Conservation (phyloP, 1,140 invertebrate genomes). For the Cecropterus lyciades region DNA sequence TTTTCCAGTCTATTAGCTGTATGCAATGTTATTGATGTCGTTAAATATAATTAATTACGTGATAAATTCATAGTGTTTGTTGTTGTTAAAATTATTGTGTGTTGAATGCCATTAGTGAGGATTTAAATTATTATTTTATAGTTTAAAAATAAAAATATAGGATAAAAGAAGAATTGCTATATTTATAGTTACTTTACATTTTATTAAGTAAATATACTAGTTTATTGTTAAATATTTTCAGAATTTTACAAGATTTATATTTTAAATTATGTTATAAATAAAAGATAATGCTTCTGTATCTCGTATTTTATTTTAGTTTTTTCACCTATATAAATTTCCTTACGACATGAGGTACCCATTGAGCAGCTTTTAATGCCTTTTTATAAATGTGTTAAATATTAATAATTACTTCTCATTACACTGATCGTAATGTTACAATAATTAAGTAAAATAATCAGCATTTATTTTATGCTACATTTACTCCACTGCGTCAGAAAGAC, state of each 20-base stretch:
- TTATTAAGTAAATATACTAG: slow-evolving; percentile 49
- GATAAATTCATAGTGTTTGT: slow-evolving; percentile 24
- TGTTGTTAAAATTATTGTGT: slow-evolving; percentile 37
- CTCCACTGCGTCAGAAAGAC: too few relatives aligned
- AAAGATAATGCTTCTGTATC: slow-evolving; percentile 67
- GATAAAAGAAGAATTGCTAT: slow-evolving; percentile 43
- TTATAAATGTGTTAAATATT: too few relatives aligned
- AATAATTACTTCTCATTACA: too few relatives aligned
- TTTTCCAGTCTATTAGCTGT: slow-evolving; percentile 11
- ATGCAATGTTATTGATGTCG: slow-evolving; percentile 4
- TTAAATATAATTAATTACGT: slow-evolving; percentile 25
- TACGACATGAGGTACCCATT: too few relatives aligned
- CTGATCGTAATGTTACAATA: too few relatives aligned
- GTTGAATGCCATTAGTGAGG: slow-evolving; percentile 71
- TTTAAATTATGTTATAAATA: slow-evolving; percentile 78
- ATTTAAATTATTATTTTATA: slow-evolving; percentile 47
- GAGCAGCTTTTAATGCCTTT: too few relatives aligned
- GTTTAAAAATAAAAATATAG: slow-evolving; percentile 37
- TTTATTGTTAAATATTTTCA: slow-evolving; percentile 75
- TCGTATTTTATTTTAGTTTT: too few relatives aligned
- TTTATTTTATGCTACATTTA: too few relatives aligned
- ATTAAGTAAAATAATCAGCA: too few relatives aligned
- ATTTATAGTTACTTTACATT: slow-evolving; percentile 54
- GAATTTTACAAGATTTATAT: slow-evolving; percentile 81
- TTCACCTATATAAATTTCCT: too few relatives aligned